These are phyloP conservation scores for Rafetus swinhoei DNA, from an alignment of 2,113 vertebrate species.

Conservation along the genomic window DNA sequence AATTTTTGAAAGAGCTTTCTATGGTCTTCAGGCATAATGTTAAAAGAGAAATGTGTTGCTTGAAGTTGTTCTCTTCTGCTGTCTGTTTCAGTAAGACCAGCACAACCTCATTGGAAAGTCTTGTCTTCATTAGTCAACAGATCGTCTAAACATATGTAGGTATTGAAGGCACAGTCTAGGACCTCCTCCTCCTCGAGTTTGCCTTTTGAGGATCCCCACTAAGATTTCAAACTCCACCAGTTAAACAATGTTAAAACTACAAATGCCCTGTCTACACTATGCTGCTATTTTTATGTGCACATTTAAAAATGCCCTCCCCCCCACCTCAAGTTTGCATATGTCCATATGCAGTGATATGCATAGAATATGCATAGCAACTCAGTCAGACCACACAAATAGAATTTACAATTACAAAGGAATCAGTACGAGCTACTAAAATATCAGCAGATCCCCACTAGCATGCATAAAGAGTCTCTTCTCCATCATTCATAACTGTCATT, in stretches of 20 bases:
- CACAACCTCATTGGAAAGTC: background rate
- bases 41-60: background rate
- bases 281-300: background rate
- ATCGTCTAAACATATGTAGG: background rate
- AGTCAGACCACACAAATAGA: background rate
- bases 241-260: background rate
- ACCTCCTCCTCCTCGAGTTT: no score
- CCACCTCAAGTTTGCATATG: rapidly evolving
- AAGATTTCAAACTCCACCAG: background rate
- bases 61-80: background rate
- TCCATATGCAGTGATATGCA: background rate
- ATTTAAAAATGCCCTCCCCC: rapidly evolving
- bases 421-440: rapidly evolving
- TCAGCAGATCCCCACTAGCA: background rate
- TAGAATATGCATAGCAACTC: background rate
- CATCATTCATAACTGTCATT: rapidly evolving
- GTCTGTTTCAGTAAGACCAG: background rate
- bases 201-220: background rate
- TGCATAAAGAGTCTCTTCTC: background rate
- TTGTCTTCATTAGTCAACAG: background rate
- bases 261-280: no score
- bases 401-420: rapidly evolving
- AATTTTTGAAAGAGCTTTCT: background rate
- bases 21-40: background rate
- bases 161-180: background rate